Percentiles rank a stretch among this genome's conserved stretches.
Evolutionary conservation across 2,888 invertebrate genomes (phyloP).

Genomic region (Drosophila dives): DNA sequence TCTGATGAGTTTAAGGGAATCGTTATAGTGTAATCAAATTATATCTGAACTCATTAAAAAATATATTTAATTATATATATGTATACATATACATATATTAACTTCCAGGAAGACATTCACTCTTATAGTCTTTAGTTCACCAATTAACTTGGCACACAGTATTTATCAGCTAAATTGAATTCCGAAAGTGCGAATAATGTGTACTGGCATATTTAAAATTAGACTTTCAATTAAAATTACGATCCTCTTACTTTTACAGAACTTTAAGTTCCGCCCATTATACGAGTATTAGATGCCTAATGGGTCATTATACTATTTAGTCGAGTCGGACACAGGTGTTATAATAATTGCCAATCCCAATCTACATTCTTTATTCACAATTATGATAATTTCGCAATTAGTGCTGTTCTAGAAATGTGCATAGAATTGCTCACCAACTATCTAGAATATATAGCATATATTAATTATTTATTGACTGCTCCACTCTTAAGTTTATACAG

Average conservation of each 20-base stretch:
- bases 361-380: conserved; percentile 9
- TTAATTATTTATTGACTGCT: conserved; percentile 48
- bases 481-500: neutral
- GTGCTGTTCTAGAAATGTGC: conserved; percentile 2
- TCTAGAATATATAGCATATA: conserved; percentile 9
- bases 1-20: neutral
- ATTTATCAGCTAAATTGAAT: conserved; percentile 3
- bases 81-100: neutral
- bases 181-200: neutral
- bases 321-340: conserved; percentile 30
- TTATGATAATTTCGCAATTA: conserved; percentile 40
- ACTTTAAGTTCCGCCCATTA: conserved; percentile 14
- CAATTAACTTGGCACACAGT: conserved; percentile 8
- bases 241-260: conserved; percentile 22
- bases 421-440: neutral
- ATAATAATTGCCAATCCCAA: conserved; percentile 32
- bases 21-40: neutral
- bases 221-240: neutral
- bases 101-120: conserved; percentile 9
- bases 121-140: conserved; percentile 5
- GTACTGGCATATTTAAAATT: neutral
- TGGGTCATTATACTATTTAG: conserved; percentile 10
- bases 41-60: neutral
- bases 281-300: conserved; percentile 36
- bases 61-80: neutral